Evolutionary conservation across 1,140 invertebrate species (phyloP), one percentile per base, ranked within the genome.

Genomic region (Atta cephalotes): DNA sequence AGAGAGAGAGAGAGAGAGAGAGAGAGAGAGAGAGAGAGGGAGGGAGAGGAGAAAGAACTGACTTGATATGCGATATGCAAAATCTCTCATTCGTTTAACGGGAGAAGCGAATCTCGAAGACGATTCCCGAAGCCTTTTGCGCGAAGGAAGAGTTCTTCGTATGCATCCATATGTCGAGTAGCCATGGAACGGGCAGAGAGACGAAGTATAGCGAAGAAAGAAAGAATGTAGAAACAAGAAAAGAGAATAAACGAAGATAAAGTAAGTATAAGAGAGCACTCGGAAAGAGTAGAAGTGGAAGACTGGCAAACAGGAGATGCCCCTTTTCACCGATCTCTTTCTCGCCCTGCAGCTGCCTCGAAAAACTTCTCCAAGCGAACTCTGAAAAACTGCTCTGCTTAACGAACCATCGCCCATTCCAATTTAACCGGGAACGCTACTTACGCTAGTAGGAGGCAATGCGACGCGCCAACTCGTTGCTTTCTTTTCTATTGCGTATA

Each of bases 1-100:
- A 35, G 31, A 35, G 25, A 49, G 31, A 62, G 14, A 14, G 39
- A 31, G 53, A 31, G 72, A 63, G 35, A 9, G 39, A 31, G 72
- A 63, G 35, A 25, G 25, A 25, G 25, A 21, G 39, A 49, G 53
- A 31, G 66, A 68, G 35, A 9, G 39, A 1, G 39, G 0, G 0
- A 1, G 39, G 10, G 10, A 10, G 2, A 0, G 9, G 9, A n/a
- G 31, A 31, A n/a, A 60, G 49, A 63, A 25, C 21, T 21, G 68
- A 28, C 80, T 87, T 45, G 68, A 31, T 81, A 85, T 87, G 86
- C 81, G 91, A 92, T 93, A 94, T 94, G 94, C 94, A 94, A 94
- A 94, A 93, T 91, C 85, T 87, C 94, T 95, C 91, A 93, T 94
- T 94, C 93, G 92, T 94, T 94, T 94, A 94, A 95, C 92, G 94